Percentiles rank a stretch among this genome's conserved stretches.
These are phyloP conservation scores for Hirtodrosophila cameraria DNA, from an alignment of 2,888 invertebrate species.

Conservation along the genomic window DNA sequence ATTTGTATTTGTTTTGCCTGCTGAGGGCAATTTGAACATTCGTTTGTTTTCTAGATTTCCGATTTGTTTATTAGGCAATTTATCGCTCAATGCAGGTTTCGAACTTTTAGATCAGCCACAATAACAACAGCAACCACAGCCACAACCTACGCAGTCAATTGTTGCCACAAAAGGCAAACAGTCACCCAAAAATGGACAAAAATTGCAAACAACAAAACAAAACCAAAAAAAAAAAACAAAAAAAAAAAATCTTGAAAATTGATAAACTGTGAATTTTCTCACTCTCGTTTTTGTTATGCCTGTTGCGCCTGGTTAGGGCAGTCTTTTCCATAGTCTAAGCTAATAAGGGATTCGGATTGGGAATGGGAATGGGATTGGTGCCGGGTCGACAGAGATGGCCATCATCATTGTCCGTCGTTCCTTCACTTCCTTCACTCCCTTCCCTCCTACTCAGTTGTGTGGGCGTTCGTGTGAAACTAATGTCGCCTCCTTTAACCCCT, in stretches of 20 bases:
- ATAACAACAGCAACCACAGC: constrained; percentile 7
- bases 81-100: constrained; percentile 33
- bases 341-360: constrained; percentile 51
- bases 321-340: constrained; percentile 39
- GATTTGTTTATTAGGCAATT: constrained; percentile 53
- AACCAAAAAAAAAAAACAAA: constrained; percentile 57
- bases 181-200: constrained; percentile 49
- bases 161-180: constrained; percentile 5
- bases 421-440: neutral
- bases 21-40: constrained; percentile 37
- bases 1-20: constrained; percentile 49
- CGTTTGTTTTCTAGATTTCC: constrained; percentile 34
- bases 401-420: constrained; percentile 44
- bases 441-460: constrained; percentile 27
- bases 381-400: constrained; percentile 64
- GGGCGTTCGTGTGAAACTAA: constrained; percentile 78
- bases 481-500: constrained; percentile 37
- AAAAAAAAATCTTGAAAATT: constrained; percentile 72
- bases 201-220: too few relatives aligned
- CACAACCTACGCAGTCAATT: constrained; percentile 37
- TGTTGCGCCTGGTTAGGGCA: constrained; percentile 27
- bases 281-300: constrained; percentile 69
- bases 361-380: constrained; percentile 38
- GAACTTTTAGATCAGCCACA: constrained; percentile 19
- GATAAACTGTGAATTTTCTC: constrained; percentile 81